phyloP scores from a whole-genome alignment of 92 coral and sea anemone genomes.

The Epizoanthus fatuus region DNA sequence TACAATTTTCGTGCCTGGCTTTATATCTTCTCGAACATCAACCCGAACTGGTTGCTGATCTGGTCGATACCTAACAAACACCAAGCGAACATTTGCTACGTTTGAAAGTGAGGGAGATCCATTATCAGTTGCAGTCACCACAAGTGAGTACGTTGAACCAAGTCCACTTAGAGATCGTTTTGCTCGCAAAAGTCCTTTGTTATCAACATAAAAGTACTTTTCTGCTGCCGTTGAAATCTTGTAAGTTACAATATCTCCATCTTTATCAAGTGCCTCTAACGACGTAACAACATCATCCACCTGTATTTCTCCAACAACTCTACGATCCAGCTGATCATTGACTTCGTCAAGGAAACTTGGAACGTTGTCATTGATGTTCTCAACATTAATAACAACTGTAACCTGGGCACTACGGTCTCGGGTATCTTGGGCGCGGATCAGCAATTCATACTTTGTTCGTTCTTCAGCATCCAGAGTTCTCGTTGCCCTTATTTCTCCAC shows the following conservation, averaged over 20 bases:
- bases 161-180: constrained; percentile 69
- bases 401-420: constrained; percentile 90
- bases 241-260: constrained; percentile 75
- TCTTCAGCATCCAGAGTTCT: constrained; percentile 86
- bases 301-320: constrained; percentile 80
- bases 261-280: constrained; percentile 79
- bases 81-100: constrained; percentile 70
- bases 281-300: constrained; percentile 83
- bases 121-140: constrained; percentile 68
- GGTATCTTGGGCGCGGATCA: constrained; percentile 84
- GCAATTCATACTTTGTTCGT: constrained; percentile 64
- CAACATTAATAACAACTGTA: constrained; percentile 72
- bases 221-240: constrained; percentile 50
- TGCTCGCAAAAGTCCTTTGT: constrained; percentile 77
- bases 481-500: constrained; percentile 79
- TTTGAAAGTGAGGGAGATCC: constrained; percentile 74
- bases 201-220: constrained; percentile 69
- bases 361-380: constrained; percentile 89
- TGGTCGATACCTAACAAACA: constrained; percentile 85
- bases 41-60: constrained; percentile 95
- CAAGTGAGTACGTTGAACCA: constrained; percentile 66
- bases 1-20: constrained; percentile 74
- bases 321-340: constrained; percentile 77
- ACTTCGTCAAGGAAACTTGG: constrained; percentile 86
- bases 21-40: constrained; percentile 78